These are phyloP conservation scores for Ceratina japonica DNA, from an alignment of 1,140 invertebrate genomes.

Conservation along the genomic window DNA sequence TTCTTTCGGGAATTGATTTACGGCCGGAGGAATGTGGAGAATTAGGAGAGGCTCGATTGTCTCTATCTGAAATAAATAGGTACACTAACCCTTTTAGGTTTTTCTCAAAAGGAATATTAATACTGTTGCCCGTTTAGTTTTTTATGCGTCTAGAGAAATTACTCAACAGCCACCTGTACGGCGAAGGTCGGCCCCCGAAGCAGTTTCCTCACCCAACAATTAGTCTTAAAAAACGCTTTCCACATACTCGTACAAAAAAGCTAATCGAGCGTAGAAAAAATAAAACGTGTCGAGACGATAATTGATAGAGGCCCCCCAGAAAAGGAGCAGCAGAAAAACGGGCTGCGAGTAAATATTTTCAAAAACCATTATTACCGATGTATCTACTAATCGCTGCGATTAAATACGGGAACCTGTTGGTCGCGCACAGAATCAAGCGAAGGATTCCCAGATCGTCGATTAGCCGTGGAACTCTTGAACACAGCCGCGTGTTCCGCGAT, in stretches of 20 bases:
- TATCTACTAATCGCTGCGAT: slow-evolving; percentile 4
- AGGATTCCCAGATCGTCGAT: not conserved
- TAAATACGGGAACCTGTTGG: not conserved
- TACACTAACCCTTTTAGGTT: no score
- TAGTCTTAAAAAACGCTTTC: not conserved
- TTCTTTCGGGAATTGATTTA: no score
- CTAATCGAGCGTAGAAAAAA: not conserved
- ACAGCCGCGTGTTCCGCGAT: slow-evolving; percentile 1
- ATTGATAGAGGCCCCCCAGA: not conserved
- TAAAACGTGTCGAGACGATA: slow-evolving; percentile 7
- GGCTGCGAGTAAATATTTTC: not conserved
- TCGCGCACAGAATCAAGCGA: not conserved
- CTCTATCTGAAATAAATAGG: no score
- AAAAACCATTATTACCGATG: slow-evolving; percentile 5
- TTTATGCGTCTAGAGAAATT: no score
- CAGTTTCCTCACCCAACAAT: not conserved
- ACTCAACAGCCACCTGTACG: no score
- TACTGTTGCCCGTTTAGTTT: no score
- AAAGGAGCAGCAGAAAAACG: not conserved
- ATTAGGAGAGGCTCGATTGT: no score
- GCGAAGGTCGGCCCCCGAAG: no score
- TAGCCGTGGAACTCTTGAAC: not conserved
- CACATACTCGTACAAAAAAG: not conserved
- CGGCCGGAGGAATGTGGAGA: no score
- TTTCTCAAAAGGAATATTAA: no score